Base-by-base conservation (phyloP, 2,113 vertebrate genomes). In the Macquaria australasica region DNA sequence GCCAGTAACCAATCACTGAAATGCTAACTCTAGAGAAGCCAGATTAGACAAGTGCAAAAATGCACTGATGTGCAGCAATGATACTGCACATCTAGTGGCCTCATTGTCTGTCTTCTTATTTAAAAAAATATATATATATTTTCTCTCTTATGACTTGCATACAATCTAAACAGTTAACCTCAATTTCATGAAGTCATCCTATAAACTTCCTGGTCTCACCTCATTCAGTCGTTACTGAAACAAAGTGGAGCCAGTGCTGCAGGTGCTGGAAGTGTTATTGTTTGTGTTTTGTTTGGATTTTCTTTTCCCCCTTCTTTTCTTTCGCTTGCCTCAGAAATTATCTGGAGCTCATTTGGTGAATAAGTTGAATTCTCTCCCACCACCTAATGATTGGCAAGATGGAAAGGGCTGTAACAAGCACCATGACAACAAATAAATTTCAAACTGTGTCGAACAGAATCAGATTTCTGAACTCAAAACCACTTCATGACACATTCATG, bases 201-300 rank as follows among this genome's bases (percentile, higher is more conserved):
- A 20, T 59, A 72, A 77, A 77, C 6, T 20, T 60, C 51, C 37
- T 73, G 59, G 14, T 81, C 31, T 81, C 48, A 84, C 68, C 7
- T 84, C 68, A 48, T 48, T 81, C 39, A 73, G 37, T 16, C 0
- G 4, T 39, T 48, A 45, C 55, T 68, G 70, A 70, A 87, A 70
- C 62, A 59, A 51, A 82, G 48, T 15, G 56, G 4, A 60, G 73
- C 37, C 67, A 73, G 72, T 55, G 37, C 60, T 84, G 73, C 72
- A 80, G 77, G 59, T 76, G 81, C 76, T 66, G 76, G 63, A 50
- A 39, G 74, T 37, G 28, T 70, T 86, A 31, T 84, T 66, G 7
- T 67, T 79, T 82, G 2, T 5, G 18, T 34, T 67, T 73, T 43
- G 59, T 73, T 73, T 66, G 39, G 43, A 45, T 45, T 18, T 50